Evolutionary conservation across 1,140 invertebrate species (phyloP), one percentile per base, ranked within the genome.

Genomic region (Zaprionus ornatus): DNA sequence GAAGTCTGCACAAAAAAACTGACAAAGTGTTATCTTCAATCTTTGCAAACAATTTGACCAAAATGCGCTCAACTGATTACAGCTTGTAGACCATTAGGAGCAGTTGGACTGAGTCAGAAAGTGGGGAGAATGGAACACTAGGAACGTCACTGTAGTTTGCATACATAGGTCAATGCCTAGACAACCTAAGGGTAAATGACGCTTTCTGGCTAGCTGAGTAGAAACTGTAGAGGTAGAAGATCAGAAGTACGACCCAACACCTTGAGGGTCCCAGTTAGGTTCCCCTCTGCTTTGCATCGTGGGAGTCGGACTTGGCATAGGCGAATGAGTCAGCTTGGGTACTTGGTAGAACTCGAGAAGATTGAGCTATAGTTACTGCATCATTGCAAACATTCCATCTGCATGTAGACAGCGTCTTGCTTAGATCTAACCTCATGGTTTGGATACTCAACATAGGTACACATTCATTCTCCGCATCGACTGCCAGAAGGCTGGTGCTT

Each of bases 221-320:
- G n/a, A 48, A 0, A 17, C 37, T 40, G 15, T 3, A 13, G 15
- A 12, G 4, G 4, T 15, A 40, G 12, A 1, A 4, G 13, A 1
- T 15, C 13, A 45, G 25, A 0, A 27, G 1, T 17, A 12, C 6
- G 42, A 45, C 6, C 7, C n/a, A 19, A 4, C 42, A 1, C 9
- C 19, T 21, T 21, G 6, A 50, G n/a, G 10, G 19, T 1, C 1
- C 4, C 15, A n/a, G 37, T 40, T 4, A 82, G 64, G 4, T 70
- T 23, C 0, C 79, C 79, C 79, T 6, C 64, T 69, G 32, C 79
- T 76, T 25, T 76, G 57, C 65, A 77, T 79, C 0, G 79, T 17
- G 4, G 56, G 23, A 52, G 32, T 54, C 23, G 80, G 70, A 55
- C 52, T 72, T 19, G 81, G 82, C 0, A 73, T 29, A 29, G 10